Evolutionary conservation across 1,140 invertebrate genomes (phyloP), one percentile per base, ranked within the genome.

Genomic region (Neuroterus valhalla): DNA sequence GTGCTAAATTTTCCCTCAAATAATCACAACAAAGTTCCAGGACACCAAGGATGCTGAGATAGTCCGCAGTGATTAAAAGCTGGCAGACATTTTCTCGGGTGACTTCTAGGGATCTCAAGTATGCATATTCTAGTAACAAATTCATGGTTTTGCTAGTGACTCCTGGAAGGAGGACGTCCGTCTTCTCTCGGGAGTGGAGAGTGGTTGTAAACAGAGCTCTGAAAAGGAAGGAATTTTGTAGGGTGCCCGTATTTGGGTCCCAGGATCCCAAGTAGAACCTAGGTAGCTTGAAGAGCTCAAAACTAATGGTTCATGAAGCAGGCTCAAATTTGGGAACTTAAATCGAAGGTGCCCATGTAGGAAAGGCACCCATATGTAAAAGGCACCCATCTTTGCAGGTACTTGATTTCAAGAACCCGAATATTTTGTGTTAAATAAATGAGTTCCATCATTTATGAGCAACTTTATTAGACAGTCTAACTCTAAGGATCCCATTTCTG

Each of bases 141-240:
- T 93, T 91, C 91, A 98, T 93, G 78, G 95, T 94, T 45, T 94
- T 91, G 1, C 93, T 92, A 17, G 91, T 92, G n/a, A 98, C 92
- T 6, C 94, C 95, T 0, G 94, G 94, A 75, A 97, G 92, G 31
- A 92, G 85, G 0, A 96, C 93, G 81, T 94, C 93, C 19, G 92
- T 94, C 79, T 93, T 92, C 78, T 93, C 92, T 11, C 91, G 90
- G 0, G 91, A 91, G 82, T 95, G 93, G 45, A 96, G 86, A 1
- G 93, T 93, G 46, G 95, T 96, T 15, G 96, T 97, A 85, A 97
- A 97, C n/a, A 97, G 89, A 67, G 95, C 93, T 83, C 95, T 95
- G 19, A 68, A 55, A 55, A 23, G 26, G 8, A 21, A 21, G 19
- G 2, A 50, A 50, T 19, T 68, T 15, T n/a, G 1, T 17, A 45